Evolutionary conservation across 2,797 vertebrate genomes (phyloP), one percentile per base, ranked within the genome.

Genomic region (Thalassophryne amazonica): DNA sequence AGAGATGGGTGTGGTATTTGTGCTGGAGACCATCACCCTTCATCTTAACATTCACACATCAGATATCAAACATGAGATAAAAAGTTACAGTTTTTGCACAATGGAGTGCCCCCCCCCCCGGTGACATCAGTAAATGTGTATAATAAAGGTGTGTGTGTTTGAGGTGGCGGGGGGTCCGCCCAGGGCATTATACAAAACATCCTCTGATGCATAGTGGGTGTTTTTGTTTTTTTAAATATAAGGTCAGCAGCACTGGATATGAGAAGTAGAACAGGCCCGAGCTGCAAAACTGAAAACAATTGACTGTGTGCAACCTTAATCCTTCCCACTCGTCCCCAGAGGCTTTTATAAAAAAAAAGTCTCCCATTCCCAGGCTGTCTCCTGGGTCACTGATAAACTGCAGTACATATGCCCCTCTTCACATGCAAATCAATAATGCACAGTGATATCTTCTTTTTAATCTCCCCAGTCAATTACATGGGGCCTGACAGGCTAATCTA

Each of bases 351-450:
- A 60, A 60, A 73, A 29, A 38, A 60, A 73, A 29, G 38, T 52
- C 33, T 35, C 36, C 47, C 30, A 42, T 75, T 69, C 57, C 57
- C 60, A 46, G 41, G 50, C 54, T 51, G 59, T 55, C 71, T 58
- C 39, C 32, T 1, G 18, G 42, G 38, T 27, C 17, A 36, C 67
- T 72, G 78, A 83, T 83, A 76, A 82, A 84, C 53, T 33, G 50
- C 3, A 4, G 35, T 59, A 76, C 67, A 68, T 49, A 65, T 62
- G 69, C 72, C 69, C 75, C 67, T 69, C 71, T 67, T 73, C 64
- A 76, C 71, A 63, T 54, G 52, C 15, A 53, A 78, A 84, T 83
- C 83, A 83, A 86, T 83, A 83, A 76, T 47, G 56, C 58, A 31
- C 64, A 64, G 60, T 49, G 57, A 73, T 83, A 76, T 80, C 83